phyloP scores from a whole-genome alignment of 2,113 vertebrate species.

The Sylvilagus bachmani region DNA sequence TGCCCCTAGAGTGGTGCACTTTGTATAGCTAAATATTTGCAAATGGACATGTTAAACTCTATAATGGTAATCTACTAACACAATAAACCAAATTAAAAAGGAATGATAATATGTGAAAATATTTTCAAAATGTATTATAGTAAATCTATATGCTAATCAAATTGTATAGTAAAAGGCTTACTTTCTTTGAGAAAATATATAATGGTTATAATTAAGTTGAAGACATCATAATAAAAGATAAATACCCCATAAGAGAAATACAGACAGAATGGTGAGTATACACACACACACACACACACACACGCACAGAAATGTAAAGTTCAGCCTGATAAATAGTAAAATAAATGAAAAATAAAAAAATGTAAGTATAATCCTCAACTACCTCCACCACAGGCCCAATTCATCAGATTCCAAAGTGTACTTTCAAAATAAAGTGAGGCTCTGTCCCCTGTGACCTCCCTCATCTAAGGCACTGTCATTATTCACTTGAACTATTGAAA shows the following conservation, averaged over 20 bases:
- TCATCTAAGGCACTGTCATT: background rate
- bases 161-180: background rate
- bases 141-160: too few relatives aligned
- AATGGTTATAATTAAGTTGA: slow-evolving; percentile 2
- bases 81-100: background rate
- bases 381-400: background rate
- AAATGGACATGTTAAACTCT: background rate
- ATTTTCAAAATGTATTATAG: background rate
- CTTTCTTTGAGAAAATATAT: background rate
- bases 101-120: background rate
- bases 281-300: background rate
- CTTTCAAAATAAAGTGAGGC: slow-evolving; percentile 20
- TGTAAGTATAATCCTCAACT: background rate
- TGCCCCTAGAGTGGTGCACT: background rate
- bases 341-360: slow-evolving; percentile 36
- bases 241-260: background rate
- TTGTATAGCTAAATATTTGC: background rate
- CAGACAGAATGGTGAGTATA: background rate
- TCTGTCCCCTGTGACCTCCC: background rate
- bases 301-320: background rate
- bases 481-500: background rate
- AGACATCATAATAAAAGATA: background rate
- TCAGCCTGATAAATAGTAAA: background rate
- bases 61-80: background rate
- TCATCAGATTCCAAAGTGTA: background rate